phyloP scores from a whole-genome alignment of 1,140 invertebrate species.

The Lepidotrigona ventralis region DNA sequence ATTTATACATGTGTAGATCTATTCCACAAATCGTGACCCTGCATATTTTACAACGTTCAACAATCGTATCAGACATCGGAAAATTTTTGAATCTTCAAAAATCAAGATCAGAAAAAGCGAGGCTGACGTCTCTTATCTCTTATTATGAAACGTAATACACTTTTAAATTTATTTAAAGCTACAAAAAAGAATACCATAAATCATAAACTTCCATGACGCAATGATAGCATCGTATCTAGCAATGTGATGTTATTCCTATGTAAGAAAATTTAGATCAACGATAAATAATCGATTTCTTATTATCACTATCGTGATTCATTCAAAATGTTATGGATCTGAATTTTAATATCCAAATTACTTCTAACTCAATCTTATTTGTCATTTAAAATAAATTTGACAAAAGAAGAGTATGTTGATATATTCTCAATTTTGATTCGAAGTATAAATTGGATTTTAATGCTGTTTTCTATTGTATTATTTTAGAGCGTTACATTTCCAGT shows the following conservation, averaged over 20 bases:
- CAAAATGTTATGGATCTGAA: no score
- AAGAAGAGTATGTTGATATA: no score
- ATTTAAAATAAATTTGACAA: no score
- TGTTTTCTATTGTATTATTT: no score
- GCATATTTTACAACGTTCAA: slow-evolving; percentile 4
- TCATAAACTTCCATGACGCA: not conserved
- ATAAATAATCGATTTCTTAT: not conserved
- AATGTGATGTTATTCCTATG: not conserved
- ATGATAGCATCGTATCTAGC: not conserved
- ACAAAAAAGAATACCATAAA: no score
- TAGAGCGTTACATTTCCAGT: no score
- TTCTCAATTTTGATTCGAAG: no score
- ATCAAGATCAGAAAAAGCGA: not conserved
- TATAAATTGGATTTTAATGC: no score
- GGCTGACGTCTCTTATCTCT: no score
- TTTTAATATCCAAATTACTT: no score
- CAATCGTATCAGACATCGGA: not conserved
- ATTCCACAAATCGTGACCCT: slow-evolving; percentile 18
- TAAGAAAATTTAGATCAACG: not conserved
- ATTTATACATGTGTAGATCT: not conserved
- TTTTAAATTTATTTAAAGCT: not conserved
- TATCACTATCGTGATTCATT: not conserved
- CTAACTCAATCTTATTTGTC: no score
- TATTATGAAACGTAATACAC: not conserved
- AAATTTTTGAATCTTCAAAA: not conserved